A percentile compares a stretch with the other conserved stretches of the same genome.
phyloP scores from a whole-genome alignment of 2,888 invertebrate species.

The Orthonychiurus folsomi region DNA sequence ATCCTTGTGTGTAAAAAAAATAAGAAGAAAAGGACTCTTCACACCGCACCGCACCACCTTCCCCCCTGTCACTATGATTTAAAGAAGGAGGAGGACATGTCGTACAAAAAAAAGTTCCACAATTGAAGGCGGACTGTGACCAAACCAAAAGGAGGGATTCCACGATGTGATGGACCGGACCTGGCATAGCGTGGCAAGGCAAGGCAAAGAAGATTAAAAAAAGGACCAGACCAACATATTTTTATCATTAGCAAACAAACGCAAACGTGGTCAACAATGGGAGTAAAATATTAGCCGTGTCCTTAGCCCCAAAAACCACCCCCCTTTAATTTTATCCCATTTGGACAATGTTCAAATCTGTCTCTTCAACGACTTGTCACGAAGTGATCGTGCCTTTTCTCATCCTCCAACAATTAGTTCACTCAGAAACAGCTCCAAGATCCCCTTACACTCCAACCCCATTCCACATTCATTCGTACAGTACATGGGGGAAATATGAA shows the following conservation, averaged over 20 bases:
- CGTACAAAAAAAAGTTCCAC: neutral
- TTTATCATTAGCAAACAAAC: slow-evolving; percentile 1
- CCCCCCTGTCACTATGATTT: neutral
- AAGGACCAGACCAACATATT: neutral
- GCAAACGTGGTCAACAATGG: slow-evolving; percentile 1
- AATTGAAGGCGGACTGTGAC: neutral
- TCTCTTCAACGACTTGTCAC: neutral
- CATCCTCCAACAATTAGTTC: neutral
- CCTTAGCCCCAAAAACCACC: neutral
- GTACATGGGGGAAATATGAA: too few species aligned
- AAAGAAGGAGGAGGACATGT: neutral
- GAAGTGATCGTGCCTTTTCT: neutral
- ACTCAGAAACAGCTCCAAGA: neutral
- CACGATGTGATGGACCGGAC: too few species aligned
- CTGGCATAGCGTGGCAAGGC: too few species aligned
- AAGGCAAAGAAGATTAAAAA: too few species aligned
- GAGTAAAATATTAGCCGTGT: neutral
- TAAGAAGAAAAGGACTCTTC: too few species aligned
- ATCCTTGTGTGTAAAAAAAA: too few species aligned
- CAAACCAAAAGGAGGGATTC: neutral
- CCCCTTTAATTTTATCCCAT: neutral
- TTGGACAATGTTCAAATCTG: neutral
- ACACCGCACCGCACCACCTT: too few species aligned
- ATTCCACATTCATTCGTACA: neutral
- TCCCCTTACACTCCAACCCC: neutral